Conservation (phyloP, 1,140 invertebrate species). For the Cydia fagiglandana region DNA sequence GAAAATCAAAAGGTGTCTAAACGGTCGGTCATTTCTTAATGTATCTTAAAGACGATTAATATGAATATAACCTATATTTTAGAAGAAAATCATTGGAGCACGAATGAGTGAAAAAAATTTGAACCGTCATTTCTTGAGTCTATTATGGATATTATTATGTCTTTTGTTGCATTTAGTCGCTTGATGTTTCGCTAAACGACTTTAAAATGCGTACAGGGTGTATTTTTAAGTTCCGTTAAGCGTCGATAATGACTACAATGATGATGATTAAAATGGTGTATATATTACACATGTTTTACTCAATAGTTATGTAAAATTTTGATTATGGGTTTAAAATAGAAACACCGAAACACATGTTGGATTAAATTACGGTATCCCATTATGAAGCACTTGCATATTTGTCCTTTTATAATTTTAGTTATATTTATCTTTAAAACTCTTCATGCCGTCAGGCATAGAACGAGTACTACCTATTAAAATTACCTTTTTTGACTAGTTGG, state of each 20-base stretch:
- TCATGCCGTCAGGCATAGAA: too few relatives aligned
- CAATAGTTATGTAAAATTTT: not conserved
- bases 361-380: too few relatives aligned
- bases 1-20: constrained; percentile 42
- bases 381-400: too few relatives aligned
- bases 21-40: constrained; percentile 53
- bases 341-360: too few relatives aligned
- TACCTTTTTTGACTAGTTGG: too few relatives aligned
- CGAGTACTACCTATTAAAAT: too few relatives aligned
- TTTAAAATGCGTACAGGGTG: constrained; percentile 43
- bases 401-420: too few relatives aligned
- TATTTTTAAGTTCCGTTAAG: not conserved
- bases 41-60: constrained; percentile 50
- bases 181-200: constrained; percentile 47
- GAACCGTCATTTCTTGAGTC: constrained; percentile 45
- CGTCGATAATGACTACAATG: not conserved
- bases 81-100: constrained; percentile 52
- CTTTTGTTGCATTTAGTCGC: constrained; percentile 52
- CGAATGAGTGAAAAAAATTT: constrained; percentile 42
- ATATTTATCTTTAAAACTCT: too few relatives aligned
- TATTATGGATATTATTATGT: constrained; percentile 60
- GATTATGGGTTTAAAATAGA: not conserved
- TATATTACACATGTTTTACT: not conserved
- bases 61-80: constrained; percentile 50
- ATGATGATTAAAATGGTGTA: not conserved